Percentiles rank a stretch among this genome's conserved stretches.
Conservation (phyloP, 30 jellyfish, hydroid and myxozoan genomes). For the Mastigias papua region DNA sequence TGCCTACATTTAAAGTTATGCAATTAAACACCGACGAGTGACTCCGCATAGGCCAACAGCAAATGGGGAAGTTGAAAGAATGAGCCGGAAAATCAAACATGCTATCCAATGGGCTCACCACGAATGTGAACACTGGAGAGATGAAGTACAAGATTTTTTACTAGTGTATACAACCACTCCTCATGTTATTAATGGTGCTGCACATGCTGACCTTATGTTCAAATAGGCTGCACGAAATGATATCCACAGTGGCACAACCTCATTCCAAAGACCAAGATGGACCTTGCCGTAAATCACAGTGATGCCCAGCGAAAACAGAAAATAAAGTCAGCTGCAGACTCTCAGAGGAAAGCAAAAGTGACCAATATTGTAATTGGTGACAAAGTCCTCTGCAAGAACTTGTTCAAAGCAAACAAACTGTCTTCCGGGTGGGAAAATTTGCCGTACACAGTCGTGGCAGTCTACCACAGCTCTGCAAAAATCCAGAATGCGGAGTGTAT, state of each 20-base stretch:
- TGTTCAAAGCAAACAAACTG: background rate
- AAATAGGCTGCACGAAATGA: background rate
- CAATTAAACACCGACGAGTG: slow-evolving; percentile 10
- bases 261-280: background rate
- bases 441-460: background rate
- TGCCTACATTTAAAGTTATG: slow-evolving; percentile 1
- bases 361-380: background rate
- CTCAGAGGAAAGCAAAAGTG: background rate
- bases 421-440: background rate
- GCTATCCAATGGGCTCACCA: slow-evolving; percentile 14
- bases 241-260: background rate
- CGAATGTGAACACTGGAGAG: background rate
- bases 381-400: background rate
- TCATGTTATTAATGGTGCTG: background rate
- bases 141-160: background rate
- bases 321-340: background rate
- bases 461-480: background rate
- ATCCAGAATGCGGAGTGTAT: background rate
- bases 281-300: background rate
- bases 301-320: background rate
- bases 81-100: slow-evolving; percentile 3
- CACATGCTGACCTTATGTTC: background rate
- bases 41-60: slow-evolving; percentile 30
- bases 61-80: slow-evolving; percentile 24
- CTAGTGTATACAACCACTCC: background rate